phyloP scores from a whole-genome alignment of 2,113 vertebrate species.

The Corvus cornix region DNA sequence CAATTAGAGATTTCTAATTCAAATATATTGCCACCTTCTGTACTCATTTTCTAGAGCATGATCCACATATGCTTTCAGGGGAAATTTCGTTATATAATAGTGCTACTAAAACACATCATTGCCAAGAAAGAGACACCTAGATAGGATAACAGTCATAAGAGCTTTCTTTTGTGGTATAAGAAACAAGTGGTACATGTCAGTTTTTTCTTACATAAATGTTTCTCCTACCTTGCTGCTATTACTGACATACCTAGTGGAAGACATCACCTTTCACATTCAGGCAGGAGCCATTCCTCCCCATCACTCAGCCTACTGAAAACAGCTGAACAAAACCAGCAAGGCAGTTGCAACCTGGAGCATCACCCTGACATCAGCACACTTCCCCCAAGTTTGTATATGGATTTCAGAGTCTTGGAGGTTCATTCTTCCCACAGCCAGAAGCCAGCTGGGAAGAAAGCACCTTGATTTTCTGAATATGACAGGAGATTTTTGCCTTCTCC shows the following conservation, averaged over 20 bases:
- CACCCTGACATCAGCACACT: background rate
- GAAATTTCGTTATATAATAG: background rate
- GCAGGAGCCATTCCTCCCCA: background rate
- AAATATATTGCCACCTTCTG: background rate
- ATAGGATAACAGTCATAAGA: background rate
- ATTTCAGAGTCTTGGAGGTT: background rate
- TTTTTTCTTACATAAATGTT: background rate
- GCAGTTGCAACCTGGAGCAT: background rate
- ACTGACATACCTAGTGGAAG: background rate
- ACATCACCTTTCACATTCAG: background rate
- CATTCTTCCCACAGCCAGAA: background rate
- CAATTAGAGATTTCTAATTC: background rate
- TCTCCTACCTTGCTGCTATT: background rate
- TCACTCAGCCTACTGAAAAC: background rate
- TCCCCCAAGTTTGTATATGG: fast-evolving
- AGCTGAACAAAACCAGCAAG: background rate
- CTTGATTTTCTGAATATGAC: background rate
- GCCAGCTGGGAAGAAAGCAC: background rate
- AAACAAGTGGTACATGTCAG: background rate
- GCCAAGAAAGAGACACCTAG: background rate
- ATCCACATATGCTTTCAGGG: background rate
- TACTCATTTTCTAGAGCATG: background rate
- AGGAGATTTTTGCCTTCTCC: background rate
- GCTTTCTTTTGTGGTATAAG: background rate
- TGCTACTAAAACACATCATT: background rate